A percentile compares a stretch with the other conserved stretches of the same genome.
These are phyloP conservation scores for Drosophila sucinea DNA, from an alignment of 1,140 invertebrate genomes.

Conservation along the genomic window DNA sequence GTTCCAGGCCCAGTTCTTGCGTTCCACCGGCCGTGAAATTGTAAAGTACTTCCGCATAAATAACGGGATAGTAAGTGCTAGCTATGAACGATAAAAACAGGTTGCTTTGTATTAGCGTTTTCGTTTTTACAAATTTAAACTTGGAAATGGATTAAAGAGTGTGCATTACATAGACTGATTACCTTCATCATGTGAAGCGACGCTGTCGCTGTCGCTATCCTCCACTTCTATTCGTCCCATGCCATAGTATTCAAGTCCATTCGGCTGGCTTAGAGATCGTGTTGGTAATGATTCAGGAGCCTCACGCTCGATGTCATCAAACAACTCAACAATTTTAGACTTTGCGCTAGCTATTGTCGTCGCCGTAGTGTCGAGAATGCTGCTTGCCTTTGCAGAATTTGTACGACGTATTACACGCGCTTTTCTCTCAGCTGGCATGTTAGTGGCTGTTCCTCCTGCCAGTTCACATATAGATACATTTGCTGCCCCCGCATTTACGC, in stretches of 20 bases:
- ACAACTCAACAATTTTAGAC: conserved; percentile 47
- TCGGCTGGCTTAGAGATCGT: conserved; percentile 88
- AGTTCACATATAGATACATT: neutral
- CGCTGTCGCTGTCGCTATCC: conserved; percentile 80
- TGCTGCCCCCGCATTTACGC: conserved; percentile 10
- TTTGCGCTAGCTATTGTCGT: conserved; percentile 17
- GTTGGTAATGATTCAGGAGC: conserved; percentile 85
- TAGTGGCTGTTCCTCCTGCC: neutral
- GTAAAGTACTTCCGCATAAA: conserved; percentile 81
- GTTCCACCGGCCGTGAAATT: conserved; percentile 78
- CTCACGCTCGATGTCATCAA: conserved; percentile 50
- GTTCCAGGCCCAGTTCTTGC: conserved; percentile 78
- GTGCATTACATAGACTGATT: conserved; percentile 21
- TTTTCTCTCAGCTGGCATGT: conserved; percentile 37
- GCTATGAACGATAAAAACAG: conserved; percentile 29
- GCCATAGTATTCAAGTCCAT: conserved; percentile 86
- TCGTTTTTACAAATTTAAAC: neutral
- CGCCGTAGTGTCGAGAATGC: conserved; percentile 28
- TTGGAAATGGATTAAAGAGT: neutral
- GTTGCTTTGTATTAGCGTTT: neutral
- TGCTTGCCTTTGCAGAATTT: conserved; percentile 73
- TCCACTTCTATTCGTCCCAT: conserved; percentile 62
- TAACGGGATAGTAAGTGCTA: conserved; percentile 54
- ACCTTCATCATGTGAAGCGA: conserved; percentile 79
- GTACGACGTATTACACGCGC: conserved; percentile 62